These are phyloP conservation scores for Dasypus novemcinctus DNA, from an alignment of 2,113 vertebrate genomes.

Conservation along the genomic window DNA sequence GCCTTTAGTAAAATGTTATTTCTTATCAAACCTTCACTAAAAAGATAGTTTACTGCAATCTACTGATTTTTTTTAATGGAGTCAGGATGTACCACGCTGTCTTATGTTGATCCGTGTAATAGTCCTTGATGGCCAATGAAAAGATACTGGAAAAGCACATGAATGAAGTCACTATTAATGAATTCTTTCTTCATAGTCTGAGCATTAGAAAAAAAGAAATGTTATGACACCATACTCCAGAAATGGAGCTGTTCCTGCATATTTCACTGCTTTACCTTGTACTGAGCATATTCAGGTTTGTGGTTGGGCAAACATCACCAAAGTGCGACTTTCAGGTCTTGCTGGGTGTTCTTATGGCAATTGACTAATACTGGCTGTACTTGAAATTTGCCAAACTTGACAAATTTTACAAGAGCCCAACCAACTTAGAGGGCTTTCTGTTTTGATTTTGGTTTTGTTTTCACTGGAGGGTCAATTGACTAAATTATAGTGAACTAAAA, in stretches of 20 bases:
- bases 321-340: conserved; percentile 6
- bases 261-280: background rate
- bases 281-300: background rate
- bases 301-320: background rate
- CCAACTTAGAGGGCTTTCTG: background rate
- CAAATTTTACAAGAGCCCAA: background rate
- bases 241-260: background rate
- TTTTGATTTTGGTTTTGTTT: background rate
- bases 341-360: background rate
- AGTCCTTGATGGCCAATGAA: conserved; percentile 49
- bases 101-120: conserved; percentile 18
- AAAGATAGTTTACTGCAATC: conserved; percentile 61
- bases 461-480: background rate
- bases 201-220: background rate
- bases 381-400: conserved; percentile 35
- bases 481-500: background rate
- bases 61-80: conserved; percentile 45
- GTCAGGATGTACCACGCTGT: conserved; percentile 24
- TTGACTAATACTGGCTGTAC: background rate
- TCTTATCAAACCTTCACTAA: conserved; percentile 61
- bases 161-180: conserved; percentile 50
- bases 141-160: conserved; percentile 17
- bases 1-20: conserved; percentile 45
- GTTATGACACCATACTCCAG: background rate
- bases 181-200: conserved; percentile 41